These are phyloP conservation scores for Thecocarcelia acutangulata DNA, from an alignment of 2,888 invertebrate species.

Conservation along the genomic window DNA sequence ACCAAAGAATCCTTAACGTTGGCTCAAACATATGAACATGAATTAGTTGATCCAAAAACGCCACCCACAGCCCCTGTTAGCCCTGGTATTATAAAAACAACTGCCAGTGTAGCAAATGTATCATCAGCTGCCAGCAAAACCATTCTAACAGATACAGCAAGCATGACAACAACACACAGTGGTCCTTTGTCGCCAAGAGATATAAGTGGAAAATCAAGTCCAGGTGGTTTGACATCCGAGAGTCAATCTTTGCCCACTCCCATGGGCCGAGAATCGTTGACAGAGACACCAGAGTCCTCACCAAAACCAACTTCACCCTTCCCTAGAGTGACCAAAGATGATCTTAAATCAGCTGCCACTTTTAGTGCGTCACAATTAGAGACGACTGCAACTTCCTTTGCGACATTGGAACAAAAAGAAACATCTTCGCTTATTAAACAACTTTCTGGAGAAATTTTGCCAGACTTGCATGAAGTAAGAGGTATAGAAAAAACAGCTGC, in stretches of 20 bases:
- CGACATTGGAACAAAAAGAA: slow-evolving; percentile 76
- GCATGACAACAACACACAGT: slow-evolving; percentile 74
- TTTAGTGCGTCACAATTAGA: slow-evolving; percentile 74
- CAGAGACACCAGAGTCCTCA: slow-evolving; percentile 81
- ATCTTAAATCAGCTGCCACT: slow-evolving; percentile 74
- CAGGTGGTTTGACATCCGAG: slow-evolving; percentile 82
- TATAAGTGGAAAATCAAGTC: slow-evolving; percentile 81
- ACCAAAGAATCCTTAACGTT: slow-evolving; percentile 67
- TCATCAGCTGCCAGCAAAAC: slow-evolving; percentile 79
- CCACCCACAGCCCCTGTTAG: slow-evolving; percentile 88
- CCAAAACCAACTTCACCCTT: slow-evolving; percentile 81
- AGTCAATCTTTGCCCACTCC: slow-evolving; percentile 84
- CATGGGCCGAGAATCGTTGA: slow-evolving; percentile 84
- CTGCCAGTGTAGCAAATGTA: slow-evolving; percentile 72
- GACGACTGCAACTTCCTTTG: slow-evolving; percentile 71
- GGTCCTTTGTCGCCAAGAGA: slow-evolving; percentile 82
- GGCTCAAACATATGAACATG: slow-evolving; percentile 69
- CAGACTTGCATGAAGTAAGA: slow-evolving; percentile 80
- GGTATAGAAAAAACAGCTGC: slow-evolving; percentile 77
- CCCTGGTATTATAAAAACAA: slow-evolving; percentile 83
- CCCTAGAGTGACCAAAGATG: slow-evolving; percentile 79
- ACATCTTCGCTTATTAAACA: slow-evolving; percentile 51
- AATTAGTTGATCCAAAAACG: slow-evolving; percentile 81
- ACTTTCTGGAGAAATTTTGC: slow-evolving; percentile 72
- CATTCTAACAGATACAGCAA: slow-evolving; percentile 68